A percentile compares a stretch with the other conserved stretches of the same genome.
Conservation (phyloP, 2,113 vertebrate genomes). For the Rhipidura dahli region DNA sequence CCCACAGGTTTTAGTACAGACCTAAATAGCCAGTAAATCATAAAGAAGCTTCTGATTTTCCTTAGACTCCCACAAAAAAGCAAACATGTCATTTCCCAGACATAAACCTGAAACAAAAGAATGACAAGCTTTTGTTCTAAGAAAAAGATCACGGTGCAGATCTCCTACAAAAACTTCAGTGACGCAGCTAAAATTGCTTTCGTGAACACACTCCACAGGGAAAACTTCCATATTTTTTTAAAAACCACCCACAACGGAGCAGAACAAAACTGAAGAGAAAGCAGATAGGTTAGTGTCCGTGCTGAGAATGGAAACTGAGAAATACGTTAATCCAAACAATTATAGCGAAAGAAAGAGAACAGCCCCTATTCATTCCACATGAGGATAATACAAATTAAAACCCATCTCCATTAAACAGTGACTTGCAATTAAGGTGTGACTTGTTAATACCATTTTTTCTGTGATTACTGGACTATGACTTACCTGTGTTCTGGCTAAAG, state of each 20-base stretch:
- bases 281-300: background rate
- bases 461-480: background rate
- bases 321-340: background rate
- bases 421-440: background rate
- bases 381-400: background rate
- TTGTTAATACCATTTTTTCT: background rate
- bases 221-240: background rate
- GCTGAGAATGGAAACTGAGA: background rate
- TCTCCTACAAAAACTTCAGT: background rate
- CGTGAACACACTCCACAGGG: background rate
- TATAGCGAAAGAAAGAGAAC: background rate
- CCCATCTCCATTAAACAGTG: background rate
- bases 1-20: background rate
- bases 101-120: background rate
- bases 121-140: background rate
- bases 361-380: background rate
- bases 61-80: background rate
- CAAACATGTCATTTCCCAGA: background rate
- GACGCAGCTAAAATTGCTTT: background rate
- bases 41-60: background rate
- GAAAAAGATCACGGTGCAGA: background rate
- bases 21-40: background rate
- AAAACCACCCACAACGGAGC: background rate
- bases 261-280: background rate
- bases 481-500: conserved; percentile 80